Percentiles rank a stretch among this genome's conserved stretches.
Evolutionary conservation across 2,113 vertebrate species (phyloP).

Genomic region (Tachysurus vachellii): DNA sequence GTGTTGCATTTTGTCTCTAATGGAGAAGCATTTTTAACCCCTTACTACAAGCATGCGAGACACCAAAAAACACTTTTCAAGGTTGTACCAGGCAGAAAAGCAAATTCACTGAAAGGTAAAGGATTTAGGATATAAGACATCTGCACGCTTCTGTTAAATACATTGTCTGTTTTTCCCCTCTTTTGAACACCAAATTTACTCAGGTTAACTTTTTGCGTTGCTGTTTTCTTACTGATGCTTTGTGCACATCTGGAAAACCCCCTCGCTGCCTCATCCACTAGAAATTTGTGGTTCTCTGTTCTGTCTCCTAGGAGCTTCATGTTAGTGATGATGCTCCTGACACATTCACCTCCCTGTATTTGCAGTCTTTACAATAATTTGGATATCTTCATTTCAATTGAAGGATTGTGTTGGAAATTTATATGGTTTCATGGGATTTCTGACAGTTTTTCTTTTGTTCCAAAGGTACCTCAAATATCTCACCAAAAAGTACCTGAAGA

Average conservation of each 20-base stretch:
- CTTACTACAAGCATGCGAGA: neutral
- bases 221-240: neutral
- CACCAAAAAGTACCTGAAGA: conserved; percentile 97
- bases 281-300: neutral
- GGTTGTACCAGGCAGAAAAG: neutral
- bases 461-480: conserved; percentile 94
- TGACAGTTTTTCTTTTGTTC: neutral
- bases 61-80: neutral
- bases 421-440: neutral
- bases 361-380: too few species aligned
- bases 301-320: neutral
- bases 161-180: neutral
- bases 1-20: neutral
- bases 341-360: too few species aligned
- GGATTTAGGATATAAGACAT: neutral
- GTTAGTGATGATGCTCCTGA: too few species aligned
- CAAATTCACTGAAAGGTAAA: neutral
- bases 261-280: neutral
- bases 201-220: neutral
- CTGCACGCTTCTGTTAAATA: neutral
- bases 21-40: neutral
- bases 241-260: neutral
- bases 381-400: too few species aligned
- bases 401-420: neutral
- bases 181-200: neutral